These are phyloP conservation scores for Coelogynopora nodosa DNA, from an alignment of 2,888 invertebrate species.

Conservation along the genomic window DNA sequence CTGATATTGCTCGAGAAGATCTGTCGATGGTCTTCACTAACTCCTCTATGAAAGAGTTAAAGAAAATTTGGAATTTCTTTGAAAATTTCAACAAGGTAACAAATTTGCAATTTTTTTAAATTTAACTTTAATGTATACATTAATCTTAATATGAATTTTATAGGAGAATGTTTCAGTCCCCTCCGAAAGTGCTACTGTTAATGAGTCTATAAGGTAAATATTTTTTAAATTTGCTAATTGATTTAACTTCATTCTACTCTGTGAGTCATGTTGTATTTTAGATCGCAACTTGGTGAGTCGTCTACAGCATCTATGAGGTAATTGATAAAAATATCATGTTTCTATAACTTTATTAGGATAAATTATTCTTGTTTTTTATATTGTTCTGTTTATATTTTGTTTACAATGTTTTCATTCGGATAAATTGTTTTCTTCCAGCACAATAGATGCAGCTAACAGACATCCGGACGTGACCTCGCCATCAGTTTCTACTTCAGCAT, in stretches of 20 bases:
- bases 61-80: background rate
- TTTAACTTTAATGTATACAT: background rate
- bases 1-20: background rate
- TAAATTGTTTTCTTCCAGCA: background rate
- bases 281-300: background rate
- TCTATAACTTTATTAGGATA: background rate
- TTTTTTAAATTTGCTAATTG: background rate
- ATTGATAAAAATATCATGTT: background rate
- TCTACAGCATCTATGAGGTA: background rate
- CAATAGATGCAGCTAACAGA: background rate
- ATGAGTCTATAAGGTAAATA: no score
- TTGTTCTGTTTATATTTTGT: no score
- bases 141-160: background rate
- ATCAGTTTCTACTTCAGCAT: background rate
- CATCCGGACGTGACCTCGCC: no score
- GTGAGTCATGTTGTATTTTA: background rate
- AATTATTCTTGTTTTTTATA: no score
- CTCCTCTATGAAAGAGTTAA: background rate
- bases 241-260: background rate
- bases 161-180: background rate
- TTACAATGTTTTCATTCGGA: no score
- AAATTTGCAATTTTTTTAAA: background rate
- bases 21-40: background rate
- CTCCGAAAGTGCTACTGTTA: background rate
- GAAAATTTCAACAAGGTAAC: background rate